Evolutionary conservation across 2,113 vertebrate genomes (phyloP).

Genomic region (Ammodytes dubius): DNA sequence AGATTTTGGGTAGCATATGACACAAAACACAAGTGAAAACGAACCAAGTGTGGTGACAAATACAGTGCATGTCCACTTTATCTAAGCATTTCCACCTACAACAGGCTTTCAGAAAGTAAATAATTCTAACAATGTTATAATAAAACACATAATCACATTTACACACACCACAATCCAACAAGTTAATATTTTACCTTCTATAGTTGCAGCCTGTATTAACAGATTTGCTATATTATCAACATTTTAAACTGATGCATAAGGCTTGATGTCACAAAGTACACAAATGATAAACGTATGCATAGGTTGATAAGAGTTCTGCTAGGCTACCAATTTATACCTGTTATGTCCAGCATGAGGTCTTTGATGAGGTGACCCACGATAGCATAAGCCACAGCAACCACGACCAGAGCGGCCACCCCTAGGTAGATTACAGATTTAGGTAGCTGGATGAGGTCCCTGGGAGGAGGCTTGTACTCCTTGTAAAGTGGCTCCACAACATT

Average conservation of each 20-base stretch:
- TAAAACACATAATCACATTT: neutral
- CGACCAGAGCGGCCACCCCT: conserved; percentile 83
- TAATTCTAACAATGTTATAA: neutral
- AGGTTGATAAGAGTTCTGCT: neutral
- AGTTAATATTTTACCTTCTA: neutral
- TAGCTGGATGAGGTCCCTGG: conserved; percentile 84
- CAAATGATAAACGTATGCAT: neutral
- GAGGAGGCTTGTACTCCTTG: conserved; percentile 83
- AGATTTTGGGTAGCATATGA: neutral
- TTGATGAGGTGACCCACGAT: conserved; percentile 90
- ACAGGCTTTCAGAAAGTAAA: neutral
- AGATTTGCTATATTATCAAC: neutral
- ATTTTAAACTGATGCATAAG: neutral
- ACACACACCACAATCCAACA: neutral
- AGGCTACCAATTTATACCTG: conserved; percentile 73
- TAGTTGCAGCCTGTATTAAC: neutral
- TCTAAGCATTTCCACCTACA: too few relatives aligned
- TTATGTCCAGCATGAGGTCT: conserved; percentile 86
- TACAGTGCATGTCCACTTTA: neutral
- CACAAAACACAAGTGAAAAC: neutral
- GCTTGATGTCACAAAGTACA: neutral
- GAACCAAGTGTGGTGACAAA: neutral
- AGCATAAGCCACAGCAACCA: conserved; percentile 87
- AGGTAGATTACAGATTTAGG: conserved; percentile 86
- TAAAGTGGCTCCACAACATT: conserved; percentile 80